phyloP scores from a whole-genome alignment of 2,113 vertebrate genomes.

The Gambusia affinis region DNA sequence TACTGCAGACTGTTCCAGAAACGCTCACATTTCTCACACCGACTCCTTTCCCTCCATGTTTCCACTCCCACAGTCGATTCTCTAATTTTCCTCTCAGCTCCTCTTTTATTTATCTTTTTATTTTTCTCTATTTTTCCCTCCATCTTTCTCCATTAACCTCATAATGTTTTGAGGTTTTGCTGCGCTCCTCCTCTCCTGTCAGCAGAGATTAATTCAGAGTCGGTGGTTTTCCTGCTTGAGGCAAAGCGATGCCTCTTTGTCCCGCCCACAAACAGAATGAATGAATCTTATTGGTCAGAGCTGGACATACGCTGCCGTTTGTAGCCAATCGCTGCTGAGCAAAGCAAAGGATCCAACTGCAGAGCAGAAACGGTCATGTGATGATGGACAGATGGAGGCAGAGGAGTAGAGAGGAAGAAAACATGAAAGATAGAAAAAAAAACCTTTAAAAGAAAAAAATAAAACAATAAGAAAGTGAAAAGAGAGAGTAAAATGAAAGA shows the following conservation, averaged over 20 bases:
- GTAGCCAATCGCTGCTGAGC: slow-evolving; percentile 55
- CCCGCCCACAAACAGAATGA: slow-evolving; percentile 29
- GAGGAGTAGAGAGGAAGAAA: slow-evolving; percentile 18
- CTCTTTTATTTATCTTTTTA: neutral
- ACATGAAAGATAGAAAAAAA: neutral
- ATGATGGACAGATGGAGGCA: slow-evolving; percentile 64
- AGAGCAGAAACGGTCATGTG: slow-evolving; percentile 66
- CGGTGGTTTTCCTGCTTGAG: slow-evolving; percentile 64
- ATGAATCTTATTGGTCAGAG: slow-evolving; percentile 47
- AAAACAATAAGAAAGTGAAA: neutral
- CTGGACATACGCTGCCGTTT: slow-evolving; percentile 25
- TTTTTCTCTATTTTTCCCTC: neutral
- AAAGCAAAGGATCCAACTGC: slow-evolving; percentile 60
- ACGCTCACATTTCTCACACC: slow-evolving; percentile 30
- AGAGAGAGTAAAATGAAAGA: neutral
- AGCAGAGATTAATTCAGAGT: slow-evolving; percentile 75
- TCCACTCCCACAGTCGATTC: slow-evolving; percentile 10
- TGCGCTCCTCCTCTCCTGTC: slow-evolving; percentile 71
- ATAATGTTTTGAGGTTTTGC: slow-evolving; percentile 28
- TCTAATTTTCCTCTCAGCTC: neutral
- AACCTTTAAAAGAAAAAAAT: neutral
- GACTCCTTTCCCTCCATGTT: neutral
- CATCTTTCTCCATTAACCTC: neutral
- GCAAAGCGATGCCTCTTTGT: slow-evolving; percentile 48
- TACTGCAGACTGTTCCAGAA: slow-evolving; percentile 46